Evolutionary conservation across 2,797 vertebrate species (phyloP).

Genomic region (Danionella dracula): DNA sequence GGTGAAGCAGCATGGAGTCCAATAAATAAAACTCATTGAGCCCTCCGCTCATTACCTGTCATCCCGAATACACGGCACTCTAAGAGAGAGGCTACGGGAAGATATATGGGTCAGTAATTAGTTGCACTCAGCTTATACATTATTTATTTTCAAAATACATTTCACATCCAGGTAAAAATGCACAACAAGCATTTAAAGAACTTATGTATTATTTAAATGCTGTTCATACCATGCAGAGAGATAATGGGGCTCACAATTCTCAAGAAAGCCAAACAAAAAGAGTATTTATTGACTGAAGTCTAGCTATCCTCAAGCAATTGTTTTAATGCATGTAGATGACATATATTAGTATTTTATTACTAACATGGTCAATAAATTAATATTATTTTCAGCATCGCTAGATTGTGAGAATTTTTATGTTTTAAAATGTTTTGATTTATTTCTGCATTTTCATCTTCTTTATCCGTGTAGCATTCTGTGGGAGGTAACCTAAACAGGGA

Average conservation of each 20-base stretch:
- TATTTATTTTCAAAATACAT: slow-evolving; percentile 24
- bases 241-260: slow-evolving; percentile 3
- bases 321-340: no score
- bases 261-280: not conserved
- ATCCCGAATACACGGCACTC: slow-evolving; percentile 55
- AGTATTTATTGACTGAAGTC: not conserved
- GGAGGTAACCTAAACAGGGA: no score
- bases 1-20: slow-evolving; percentile 46
- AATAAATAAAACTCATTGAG: slow-evolving; percentile 62
- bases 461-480: no score
- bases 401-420: no score
- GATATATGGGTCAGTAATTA: slow-evolving; percentile 40
- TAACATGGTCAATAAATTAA: no score
- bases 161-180: slow-evolving; percentile 4
- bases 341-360: no score
- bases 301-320: no score
- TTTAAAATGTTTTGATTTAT: no score
- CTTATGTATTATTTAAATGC: slow-evolving; percentile 14
- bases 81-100: slow-evolving; percentile 32
- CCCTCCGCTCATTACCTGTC: slow-evolving; percentile 63
- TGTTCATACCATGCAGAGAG: not conserved
- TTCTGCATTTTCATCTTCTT: no score
- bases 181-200: slow-evolving; percentile 20
- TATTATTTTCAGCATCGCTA: no score
- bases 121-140: slow-evolving; percentile 33